These are phyloP conservation scores for Pseudomyrmex flavicornis DNA, from an alignment of 1,140 invertebrate species.

Conservation along the genomic window DNA sequence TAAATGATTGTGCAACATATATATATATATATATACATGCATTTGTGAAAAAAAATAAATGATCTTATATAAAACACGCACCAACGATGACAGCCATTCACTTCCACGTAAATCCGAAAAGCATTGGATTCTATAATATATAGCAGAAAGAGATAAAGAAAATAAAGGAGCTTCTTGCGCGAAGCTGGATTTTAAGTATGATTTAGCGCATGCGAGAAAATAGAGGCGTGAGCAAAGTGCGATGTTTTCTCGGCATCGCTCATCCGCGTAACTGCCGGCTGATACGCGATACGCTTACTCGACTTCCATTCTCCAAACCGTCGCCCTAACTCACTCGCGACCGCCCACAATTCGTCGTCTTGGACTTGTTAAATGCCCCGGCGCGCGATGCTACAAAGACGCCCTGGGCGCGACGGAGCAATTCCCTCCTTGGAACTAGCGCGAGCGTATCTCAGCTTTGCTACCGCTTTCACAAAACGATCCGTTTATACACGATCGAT, in stretches of 20 bases:
- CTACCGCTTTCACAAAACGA: slow-evolving; percentile 37
- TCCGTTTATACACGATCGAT: slow-evolving; percentile 52
- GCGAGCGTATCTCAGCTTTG: slow-evolving; percentile 40
- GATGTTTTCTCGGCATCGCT: slow-evolving; percentile 68
- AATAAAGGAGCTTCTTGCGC: neutral
- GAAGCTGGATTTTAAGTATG: slow-evolving; percentile 61
- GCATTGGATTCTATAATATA: slow-evolving; percentile 41
- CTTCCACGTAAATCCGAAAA: slow-evolving; percentile 4
- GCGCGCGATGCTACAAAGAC: slow-evolving; percentile 1
- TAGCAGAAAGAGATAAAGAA: slow-evolving; percentile 14
- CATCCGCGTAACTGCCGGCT: slow-evolving; percentile 66
- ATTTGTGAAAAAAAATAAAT: neutral
- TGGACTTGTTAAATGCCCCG: slow-evolving; percentile 39
- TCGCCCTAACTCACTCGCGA: slow-evolving; percentile 41
- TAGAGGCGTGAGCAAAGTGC: slow-evolving; percentile 56
- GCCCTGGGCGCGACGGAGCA: neutral
- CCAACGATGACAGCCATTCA: neutral
- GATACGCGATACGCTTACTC: slow-evolving; percentile 64
- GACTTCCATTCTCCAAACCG: slow-evolving; percentile 43
- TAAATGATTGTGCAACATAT: too few relatives aligned
- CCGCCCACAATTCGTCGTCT: slow-evolving; percentile 54
- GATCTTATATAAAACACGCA: neutral
- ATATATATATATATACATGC: too few relatives aligned
- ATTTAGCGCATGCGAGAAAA: slow-evolving; percentile 70
- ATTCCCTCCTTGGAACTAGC: neutral